Base-by-base conservation (phyloP, 2,797 vertebrate species). In the Bovichtus variegatus region DNA sequence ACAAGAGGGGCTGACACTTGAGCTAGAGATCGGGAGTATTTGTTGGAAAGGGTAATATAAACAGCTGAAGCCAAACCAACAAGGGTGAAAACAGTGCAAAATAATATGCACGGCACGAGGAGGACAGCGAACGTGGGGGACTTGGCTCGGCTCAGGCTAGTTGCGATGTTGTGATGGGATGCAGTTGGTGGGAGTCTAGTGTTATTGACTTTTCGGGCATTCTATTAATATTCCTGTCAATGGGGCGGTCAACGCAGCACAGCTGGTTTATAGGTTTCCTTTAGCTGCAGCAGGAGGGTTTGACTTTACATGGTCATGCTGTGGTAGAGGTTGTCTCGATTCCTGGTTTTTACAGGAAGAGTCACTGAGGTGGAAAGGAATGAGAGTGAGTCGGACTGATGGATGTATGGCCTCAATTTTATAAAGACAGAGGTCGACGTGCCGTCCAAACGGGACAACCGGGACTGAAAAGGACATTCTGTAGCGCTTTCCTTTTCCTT, bases 221-320 rank as follows among this genome's bases (percentile, higher is more conserved):
- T 85, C 34, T 78, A 78, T 84, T 87, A 69, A 81, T 86, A 66
- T 82, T 86, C 61, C 70, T 74, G 80, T 76, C 78, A 66, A 71
- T 81, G 76, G 61, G n/a, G 21, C 54, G 5, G 62, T 54, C 41
- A 36, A 55, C 51, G 3, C 13, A 15, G 55, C 47, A 65, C 82
- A 65, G 84, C 72, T 78, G 78, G 58, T 80, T 76, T 55, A 40
- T 71, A 53, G 41, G 46, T 66, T 74, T 27, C 15, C 54, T 62
- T 49, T 21, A 55, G 63, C 70, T 11, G 27, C 27, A 74, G 43
- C 51, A 55, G 61, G 60, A 74, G 54, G 62, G 15, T 72, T 76
- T 85, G 78, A 47, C 79, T 87, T 40, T 81, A 83, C 62, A 81
- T 82, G 78, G 72, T 80, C 66, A 78, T 64, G 74, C 76, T 80